phyloP scores from a whole-genome alignment of 2,888 invertebrate species.

The Trypoxylon attenuatum region DNA sequence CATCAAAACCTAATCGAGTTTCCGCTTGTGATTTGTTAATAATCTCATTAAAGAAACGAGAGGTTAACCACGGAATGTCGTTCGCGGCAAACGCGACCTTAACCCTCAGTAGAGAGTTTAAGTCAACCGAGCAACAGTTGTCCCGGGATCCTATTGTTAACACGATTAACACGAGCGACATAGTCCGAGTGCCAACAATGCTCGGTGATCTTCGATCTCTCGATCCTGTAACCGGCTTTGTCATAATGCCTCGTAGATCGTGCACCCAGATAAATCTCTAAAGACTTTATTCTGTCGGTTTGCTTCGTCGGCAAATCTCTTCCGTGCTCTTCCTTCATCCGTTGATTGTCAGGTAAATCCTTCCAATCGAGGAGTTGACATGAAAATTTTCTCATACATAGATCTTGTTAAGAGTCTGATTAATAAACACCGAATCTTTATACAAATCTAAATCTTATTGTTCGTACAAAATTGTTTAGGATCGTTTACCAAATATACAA shows the following conservation, averaged over 20 bases:
- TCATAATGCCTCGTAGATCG: conserved; percentile 54
- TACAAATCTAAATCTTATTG: too few relatives aligned
- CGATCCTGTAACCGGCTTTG: conserved; percentile 44
- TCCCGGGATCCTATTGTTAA: conserved; percentile 42
- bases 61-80: conserved; percentile 34
- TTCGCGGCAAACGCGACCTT: conserved; percentile 28
- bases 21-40: conserved; percentile 23
- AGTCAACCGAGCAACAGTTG: conserved; percentile 16
- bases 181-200: conserved; percentile 48
- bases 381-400: too few relatives aligned
- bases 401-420: too few relatives aligned
- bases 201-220: conserved; percentile 55
- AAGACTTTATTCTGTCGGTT: conserved; percentile 51
- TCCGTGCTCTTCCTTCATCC: background rate
- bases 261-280: conserved; percentile 47
- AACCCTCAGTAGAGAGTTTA: conserved; percentile 27
- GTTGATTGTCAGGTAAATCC: too few relatives aligned
- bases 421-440: too few relatives aligned
- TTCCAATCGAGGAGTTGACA: too few relatives aligned
- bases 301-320: conserved; percentile 15
- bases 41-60: conserved; percentile 35
- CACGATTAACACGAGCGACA: conserved; percentile 38
- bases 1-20: background rate
- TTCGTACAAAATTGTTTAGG: too few relatives aligned
- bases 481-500: too few relatives aligned